These are phyloP conservation scores for Urocitellus parryii DNA, from an alignment of 2,113 vertebrate species.

Conservation along the genomic window DNA sequence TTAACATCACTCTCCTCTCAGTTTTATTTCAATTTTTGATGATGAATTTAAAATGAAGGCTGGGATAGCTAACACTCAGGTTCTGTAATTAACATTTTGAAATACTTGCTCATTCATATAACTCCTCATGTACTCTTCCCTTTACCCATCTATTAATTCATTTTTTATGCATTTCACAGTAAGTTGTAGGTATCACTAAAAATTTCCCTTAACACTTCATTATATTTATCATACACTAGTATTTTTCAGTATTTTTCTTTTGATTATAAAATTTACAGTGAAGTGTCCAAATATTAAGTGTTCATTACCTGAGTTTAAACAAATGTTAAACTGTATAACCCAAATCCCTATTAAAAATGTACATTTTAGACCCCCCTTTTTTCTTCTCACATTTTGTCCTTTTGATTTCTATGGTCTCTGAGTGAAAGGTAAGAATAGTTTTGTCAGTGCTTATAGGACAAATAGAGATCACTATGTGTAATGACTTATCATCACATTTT, in stretches of 20 bases:
- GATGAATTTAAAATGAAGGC: background rate
- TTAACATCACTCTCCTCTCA: background rate
- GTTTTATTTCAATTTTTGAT: conserved; percentile 31
- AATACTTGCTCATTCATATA: conserved; percentile 13
- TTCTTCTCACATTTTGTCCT: conserved; percentile 29
- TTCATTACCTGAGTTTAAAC: conserved; percentile 35
- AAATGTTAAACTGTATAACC: conserved; percentile 16
- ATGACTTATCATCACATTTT: background rate
- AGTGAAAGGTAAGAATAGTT: conserved; percentile 55
- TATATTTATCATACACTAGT: conserved; percentile 7
- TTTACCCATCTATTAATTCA: background rate
- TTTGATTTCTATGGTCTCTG: conserved; percentile 53
- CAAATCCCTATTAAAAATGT: background rate
- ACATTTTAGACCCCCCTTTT: background rate
- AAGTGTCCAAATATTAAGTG: conserved; percentile 6
- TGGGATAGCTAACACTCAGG: background rate
- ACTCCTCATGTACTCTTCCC: background rate
- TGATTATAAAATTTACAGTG: background rate
- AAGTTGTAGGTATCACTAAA: conserved; percentile 11
- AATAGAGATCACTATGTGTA: background rate
- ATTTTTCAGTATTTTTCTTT: conserved; percentile 41
- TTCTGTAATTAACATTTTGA: conserved; percentile 8
- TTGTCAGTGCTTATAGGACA: background rate
- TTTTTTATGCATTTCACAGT: conserved; percentile 4
- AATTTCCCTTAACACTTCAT: background rate